Conservation (phyloP, 2,113 vertebrate genomes). For the Taxidea taxus region DNA sequence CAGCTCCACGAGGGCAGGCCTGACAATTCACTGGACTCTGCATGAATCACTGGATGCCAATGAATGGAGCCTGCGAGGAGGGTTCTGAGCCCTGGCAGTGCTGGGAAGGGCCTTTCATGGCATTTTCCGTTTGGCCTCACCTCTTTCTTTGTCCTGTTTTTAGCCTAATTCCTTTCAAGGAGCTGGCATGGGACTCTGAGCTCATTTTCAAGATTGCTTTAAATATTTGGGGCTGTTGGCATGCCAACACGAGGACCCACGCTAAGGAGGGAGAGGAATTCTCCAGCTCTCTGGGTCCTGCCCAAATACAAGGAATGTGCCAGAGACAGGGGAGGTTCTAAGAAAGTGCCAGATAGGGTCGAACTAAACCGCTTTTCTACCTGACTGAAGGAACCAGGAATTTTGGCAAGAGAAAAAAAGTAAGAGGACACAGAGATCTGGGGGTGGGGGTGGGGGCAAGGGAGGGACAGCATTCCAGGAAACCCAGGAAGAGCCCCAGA, state of each 20-base stretch:
- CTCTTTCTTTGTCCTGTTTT: constrained; percentile 73
- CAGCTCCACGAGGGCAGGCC: neutral
- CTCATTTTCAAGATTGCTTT: constrained; percentile 79
- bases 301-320: constrained; percentile 69
- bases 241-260: constrained; percentile 75
- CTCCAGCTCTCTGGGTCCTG: constrained; percentile 62
- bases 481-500: neutral
- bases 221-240: constrained; percentile 80
- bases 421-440: neutral
- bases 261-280: constrained; percentile 73
- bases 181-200: constrained; percentile 70
- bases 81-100: neutral
- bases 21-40: neutral
- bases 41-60: constrained; percentile 44
- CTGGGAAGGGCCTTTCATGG: constrained; percentile 65
- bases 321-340: constrained; percentile 72
- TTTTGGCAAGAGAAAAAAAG: constrained; percentile 45
- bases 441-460: accelerated
- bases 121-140: constrained; percentile 70
- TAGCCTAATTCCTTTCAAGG: constrained; percentile 77
- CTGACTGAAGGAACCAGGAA: constrained; percentile 62
- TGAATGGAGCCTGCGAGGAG: constrained; percentile 66
- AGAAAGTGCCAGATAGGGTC: constrained; percentile 63
- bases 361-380: constrained; percentile 53
- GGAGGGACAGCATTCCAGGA: neutral